A percentile compares a stretch with the other conserved stretches of the same genome.
Evolutionary conservation across 2,888 invertebrate species (phyloP).

Genomic region (Miltochrista miniata): DNA sequence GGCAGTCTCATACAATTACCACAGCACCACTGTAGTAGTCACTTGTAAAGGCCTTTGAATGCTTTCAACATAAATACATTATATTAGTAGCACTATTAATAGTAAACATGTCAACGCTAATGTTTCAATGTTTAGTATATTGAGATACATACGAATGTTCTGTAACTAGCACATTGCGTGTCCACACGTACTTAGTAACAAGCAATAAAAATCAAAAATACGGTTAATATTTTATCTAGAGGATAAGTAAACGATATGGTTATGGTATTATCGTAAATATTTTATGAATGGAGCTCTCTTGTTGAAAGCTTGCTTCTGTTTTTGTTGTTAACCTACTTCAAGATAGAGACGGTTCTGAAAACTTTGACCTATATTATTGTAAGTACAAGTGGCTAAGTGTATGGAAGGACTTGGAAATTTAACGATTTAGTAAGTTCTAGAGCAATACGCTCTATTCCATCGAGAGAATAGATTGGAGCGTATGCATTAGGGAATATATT

Average conservation of each 20-base stretch:
- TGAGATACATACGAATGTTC: background rate
- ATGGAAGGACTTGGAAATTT: no score
- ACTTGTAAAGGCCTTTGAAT: background rate
- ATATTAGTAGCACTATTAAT: background rate
- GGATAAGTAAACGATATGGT: slow-evolving; percentile 1
- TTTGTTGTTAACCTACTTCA: background rate
- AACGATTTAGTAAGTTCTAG: no score
- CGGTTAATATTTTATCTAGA: background rate
- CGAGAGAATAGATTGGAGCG: no score
- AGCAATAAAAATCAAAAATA: slow-evolving; percentile 1
- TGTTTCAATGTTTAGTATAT: slow-evolving; percentile 1
- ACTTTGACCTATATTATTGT: background rate
- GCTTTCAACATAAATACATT: background rate
- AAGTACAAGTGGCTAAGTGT: no score
- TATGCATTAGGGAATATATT: no score
- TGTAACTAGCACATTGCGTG: background rate
- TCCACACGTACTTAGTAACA: background rate
- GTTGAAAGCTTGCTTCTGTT: background rate
- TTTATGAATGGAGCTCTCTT: background rate
- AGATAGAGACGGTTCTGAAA: background rate
- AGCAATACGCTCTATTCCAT: no score
- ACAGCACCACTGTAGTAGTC: background rate
- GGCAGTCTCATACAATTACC: no score
- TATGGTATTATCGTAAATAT: background rate
- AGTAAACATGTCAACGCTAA: slow-evolving; percentile 3